Evolutionary conservation across 2,888 invertebrate species (phyloP).

Genomic region (Orchestes rusci): DNA sequence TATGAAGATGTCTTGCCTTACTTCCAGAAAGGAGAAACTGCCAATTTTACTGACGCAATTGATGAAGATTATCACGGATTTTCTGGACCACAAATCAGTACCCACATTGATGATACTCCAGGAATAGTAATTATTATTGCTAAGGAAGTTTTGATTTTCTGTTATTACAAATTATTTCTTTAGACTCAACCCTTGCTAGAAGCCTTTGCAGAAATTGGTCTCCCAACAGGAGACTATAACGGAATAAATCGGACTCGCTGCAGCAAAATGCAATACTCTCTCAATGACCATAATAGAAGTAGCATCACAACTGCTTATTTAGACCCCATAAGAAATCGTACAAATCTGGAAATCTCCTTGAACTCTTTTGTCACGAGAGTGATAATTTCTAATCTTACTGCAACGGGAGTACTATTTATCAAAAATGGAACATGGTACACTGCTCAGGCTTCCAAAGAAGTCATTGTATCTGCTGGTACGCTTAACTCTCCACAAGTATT

Average conservation of each 20-base stretch:
- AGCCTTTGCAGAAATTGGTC: slow-evolving; percentile 46
- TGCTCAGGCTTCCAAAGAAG: slow-evolving; percentile 5
- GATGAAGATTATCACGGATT: slow-evolving; percentile 6
- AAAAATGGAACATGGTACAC: slow-evolving; percentile 34
- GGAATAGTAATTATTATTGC: slow-evolving; percentile 43
- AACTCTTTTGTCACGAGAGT: slow-evolving; percentile 39
- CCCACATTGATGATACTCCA: background rate
- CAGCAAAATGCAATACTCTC: slow-evolving; percentile 16
- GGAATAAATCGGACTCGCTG: slow-evolving; percentile 11
- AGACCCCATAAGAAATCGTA: slow-evolving; percentile 11
- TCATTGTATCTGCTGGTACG: slow-evolving; percentile 7
- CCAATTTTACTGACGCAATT: slow-evolving; percentile 2
- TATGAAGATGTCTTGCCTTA: slow-evolving; percentile 44
- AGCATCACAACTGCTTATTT: slow-evolving; percentile 13
- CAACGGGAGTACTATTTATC: slow-evolving; percentile 31
- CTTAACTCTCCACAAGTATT: slow-evolving; percentile 2
- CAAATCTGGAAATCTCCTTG: slow-evolving; percentile 46
- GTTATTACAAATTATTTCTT: too few species aligned
- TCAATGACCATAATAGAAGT: slow-evolving; percentile 12
- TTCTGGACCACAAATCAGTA: slow-evolving; percentile 1
- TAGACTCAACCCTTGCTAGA: background rate
- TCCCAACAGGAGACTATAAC: slow-evolving; percentile 11
- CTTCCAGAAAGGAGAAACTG: slow-evolving; percentile 11
- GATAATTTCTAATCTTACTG: slow-evolving; percentile 3
- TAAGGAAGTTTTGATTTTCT: too few species aligned